Evolutionary conservation across 1,140 invertebrate genomes (phyloP), one percentile per base, ranked within the genome.

Genomic region (Drosophila micromelanica): DNA sequence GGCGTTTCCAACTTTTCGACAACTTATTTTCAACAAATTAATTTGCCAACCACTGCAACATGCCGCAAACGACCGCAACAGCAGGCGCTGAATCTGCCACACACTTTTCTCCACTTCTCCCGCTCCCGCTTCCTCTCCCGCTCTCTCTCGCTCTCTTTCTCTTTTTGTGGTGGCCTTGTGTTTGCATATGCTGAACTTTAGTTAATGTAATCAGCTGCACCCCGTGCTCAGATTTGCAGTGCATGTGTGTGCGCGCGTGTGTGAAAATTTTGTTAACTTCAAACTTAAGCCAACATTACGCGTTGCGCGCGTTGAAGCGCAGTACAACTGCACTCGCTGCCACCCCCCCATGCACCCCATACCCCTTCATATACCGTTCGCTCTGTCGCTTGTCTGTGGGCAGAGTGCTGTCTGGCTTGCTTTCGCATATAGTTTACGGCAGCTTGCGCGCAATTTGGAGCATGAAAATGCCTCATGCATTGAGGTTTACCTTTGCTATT

Each of bases 1-100:
- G 40, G 48, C 60, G 48, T 54, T 15, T 35, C 43, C 74, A 90
- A 80, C 78, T 81, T 87, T 90, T 80, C 76, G 61, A 76, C 74
- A 90, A 90, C 82, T 90, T 90, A 77, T 90, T 84, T 87, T 87
- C 76, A 90, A 80, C 87, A 90, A 90, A 90, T 90, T 90, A 90
- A 90, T 90, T 90, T 87, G 73, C 45, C 54, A 87, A 73, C 76
- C 75, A 61, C 23, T 60, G 40, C 51, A 45, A 40, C 40, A 77
- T 38, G 62, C 23, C 42, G 59, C 57, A 74, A 56, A 43, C 35
- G 54, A 43, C 38, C 35, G 40, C 70, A 42, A 30, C 60, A 56
- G 23, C 48, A 59, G 30, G 13, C 23, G 12, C 15, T 37, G 27
- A 30, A 27, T 4, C 40, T 54, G 51, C 49, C 60, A 55, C 61